Percentiles rank a stretch among this genome's conserved stretches.
phyloP scores from a whole-genome alignment of 2,113 vertebrate species.

The Myodes glareolus region DNA sequence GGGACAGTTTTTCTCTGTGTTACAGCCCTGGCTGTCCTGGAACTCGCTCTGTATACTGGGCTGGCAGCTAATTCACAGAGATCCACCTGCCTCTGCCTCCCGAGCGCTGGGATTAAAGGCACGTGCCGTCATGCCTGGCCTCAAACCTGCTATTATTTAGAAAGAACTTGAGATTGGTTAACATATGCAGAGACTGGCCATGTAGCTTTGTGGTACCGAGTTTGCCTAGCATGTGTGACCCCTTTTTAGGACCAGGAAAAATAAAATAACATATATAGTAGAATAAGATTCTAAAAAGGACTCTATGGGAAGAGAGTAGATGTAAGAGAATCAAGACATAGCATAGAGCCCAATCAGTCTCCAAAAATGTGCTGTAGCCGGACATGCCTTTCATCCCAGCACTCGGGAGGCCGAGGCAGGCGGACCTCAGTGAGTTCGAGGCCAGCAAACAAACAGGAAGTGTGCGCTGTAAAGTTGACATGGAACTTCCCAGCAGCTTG shows the following conservation, averaged over 20 bases:
- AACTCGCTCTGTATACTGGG: not conserved
- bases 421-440: too few relatives aligned
- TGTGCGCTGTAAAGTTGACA: not conserved
- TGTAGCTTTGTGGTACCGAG: not conserved
- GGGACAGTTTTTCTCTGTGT: not conserved
- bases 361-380: too few relatives aligned
- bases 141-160: constrained; percentile 26
- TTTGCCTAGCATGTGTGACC: not conserved
- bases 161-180: constrained; percentile 4
- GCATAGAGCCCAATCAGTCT: not conserved
- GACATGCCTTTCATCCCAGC: too few relatives aligned
- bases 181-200: not conserved
- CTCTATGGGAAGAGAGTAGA: constrained; percentile 7
- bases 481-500: not conserved
- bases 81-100: not conserved
- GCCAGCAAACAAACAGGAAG: not conserved
- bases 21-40: not conserved
- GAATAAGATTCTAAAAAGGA: not conserved
- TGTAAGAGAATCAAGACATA: not conserved
- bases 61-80: not conserved
- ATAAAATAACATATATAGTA: not conserved
- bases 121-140: not conserved
- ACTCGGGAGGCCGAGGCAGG: too few relatives aligned
- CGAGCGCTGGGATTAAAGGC: not conserved
- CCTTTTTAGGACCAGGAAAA: not conserved